Evolutionary conservation across 2,113 vertebrate genomes (phyloP), one percentile per base, ranked within the genome.

Genomic region (Phainopepla nitens): DNA sequence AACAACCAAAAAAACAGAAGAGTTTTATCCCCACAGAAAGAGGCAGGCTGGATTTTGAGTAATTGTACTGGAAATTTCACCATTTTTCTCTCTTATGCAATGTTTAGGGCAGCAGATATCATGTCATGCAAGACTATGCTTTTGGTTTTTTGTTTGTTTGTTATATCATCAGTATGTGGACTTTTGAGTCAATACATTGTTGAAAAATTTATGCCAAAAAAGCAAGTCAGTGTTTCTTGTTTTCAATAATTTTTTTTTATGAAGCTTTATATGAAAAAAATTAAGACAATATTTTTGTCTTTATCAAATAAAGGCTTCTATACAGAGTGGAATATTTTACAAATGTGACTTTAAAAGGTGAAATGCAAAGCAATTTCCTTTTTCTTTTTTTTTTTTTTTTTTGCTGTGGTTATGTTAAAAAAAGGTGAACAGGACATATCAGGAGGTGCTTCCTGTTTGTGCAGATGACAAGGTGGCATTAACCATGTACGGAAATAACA

Each of bases 371-470:
- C 97, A 77, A 62, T 97, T 98, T 98, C 95, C 91, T 96, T 96
- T 95, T 95, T 96, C 20, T 92, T 94, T 96, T 94, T 94, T 96
- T 94, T 29, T 87, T 94, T 95, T 96, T 94, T 50, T 89, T 62
- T 62, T 5, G 0, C 33, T 96, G 97, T 3, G 95, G 97, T 97
- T 98, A 88, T 96, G 97, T 96, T 97, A 70, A 96, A 89, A 89
- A 97, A 95, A 95, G 89, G 97, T 97, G 76, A 96, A 90, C 71
- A 83, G 80, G 90, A 45, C 82, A 90, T 94, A 95, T 35, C 90
- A 97, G 94, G 95, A 97, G 96, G 85, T 73, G 71, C 91, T 98
- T 98, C 98, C 98, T 98, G 98, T 98, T 98, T 98, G 94, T 96
- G 93, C 94, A 95, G 94, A 95, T 95, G 88, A 42, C 29, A 25